Base-by-base conservation (phyloP, 2,888 invertebrate genomes). In the Drosophila buzzatii region DNA sequence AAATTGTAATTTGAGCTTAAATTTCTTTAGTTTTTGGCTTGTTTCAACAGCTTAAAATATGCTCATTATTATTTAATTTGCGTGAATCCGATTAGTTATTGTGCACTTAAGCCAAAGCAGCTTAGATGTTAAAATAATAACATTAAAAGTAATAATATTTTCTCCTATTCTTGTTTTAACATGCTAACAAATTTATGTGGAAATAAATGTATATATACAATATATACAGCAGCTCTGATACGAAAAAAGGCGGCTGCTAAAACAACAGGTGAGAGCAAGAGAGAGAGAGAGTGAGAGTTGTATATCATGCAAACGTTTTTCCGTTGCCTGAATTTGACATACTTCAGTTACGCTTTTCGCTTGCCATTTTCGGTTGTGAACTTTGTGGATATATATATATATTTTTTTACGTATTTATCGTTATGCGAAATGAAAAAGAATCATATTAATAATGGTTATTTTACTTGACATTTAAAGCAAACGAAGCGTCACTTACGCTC, bases 181-280 rank as follows among this genome's bases (percentile, higher is more conserved):
- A 73, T 83, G 85, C 86, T 67, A 12, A 69, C 69, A 52, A 63
- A 70, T 6, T 45, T 42, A 31, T 61, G 39, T 59, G 78, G 73
- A 80, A 49, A 49, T 65, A 51, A 62, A 47, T 62, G 10, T n/a
- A 31, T 31, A 8, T 31, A 27, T 33, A 41, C 33, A 51, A 31
- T n/a, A 6, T 14, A 23, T 67, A 67, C 18, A 52, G 20, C 90
- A 93, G 93, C 93, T 90, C 92, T 93, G 67, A 91, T 93, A 91
- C 91, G 92, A 90, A 93, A 93, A 91, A 92, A 92, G 69, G 73
- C 80, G 10, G 89, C 75, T 37, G 88, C 67, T 52, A 80, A 72
- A 59, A 45, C 72, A 31, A 65, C 81, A 58, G 67, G 68, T 68
- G 76, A 78, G 56, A 33, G 37, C 20, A 27, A 27, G 27, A 27